phyloP scores from a whole-genome alignment of 2,888 invertebrate species.

The Macrophya alboannulata region DNA sequence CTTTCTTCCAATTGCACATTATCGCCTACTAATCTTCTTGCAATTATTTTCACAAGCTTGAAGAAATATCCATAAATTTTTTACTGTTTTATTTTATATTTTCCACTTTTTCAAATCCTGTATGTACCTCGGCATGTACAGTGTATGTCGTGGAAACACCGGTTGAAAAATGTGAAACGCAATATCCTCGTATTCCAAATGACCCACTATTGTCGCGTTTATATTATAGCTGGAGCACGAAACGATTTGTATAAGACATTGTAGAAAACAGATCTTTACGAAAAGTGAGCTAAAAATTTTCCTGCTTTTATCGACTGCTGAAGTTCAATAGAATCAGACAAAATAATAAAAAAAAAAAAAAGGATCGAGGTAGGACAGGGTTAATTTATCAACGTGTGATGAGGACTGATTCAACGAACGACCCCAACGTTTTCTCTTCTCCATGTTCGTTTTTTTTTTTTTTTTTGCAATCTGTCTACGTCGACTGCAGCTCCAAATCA shows the following conservation, averaged over 20 bases:
- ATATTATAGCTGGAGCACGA: not conserved
- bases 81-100: not conserved
- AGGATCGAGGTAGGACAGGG: not conserved
- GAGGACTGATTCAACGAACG: not conserved
- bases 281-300: not conserved
- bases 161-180: not conserved
- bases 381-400: conserved; percentile 7
- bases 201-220: not conserved
- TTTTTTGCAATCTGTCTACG: conserved; percentile 16
- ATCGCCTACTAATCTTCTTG: not conserved
- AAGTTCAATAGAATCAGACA: not conserved
- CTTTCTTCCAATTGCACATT: not conserved
- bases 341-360: not conserved
- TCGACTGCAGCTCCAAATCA: conserved; percentile 21
- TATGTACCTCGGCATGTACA: not conserved
- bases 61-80: not conserved
- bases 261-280: not conserved
- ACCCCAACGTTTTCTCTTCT: not conserved
- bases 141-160: not conserved
- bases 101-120: not conserved
- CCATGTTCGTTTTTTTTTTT: not conserved
- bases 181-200: not conserved
- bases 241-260: not conserved
- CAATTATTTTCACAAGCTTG: not conserved
- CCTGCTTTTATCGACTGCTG: not conserved